phyloP scores from a whole-genome alignment of 1,140 invertebrate species.

The Centruroides sculpturatus region DNA sequence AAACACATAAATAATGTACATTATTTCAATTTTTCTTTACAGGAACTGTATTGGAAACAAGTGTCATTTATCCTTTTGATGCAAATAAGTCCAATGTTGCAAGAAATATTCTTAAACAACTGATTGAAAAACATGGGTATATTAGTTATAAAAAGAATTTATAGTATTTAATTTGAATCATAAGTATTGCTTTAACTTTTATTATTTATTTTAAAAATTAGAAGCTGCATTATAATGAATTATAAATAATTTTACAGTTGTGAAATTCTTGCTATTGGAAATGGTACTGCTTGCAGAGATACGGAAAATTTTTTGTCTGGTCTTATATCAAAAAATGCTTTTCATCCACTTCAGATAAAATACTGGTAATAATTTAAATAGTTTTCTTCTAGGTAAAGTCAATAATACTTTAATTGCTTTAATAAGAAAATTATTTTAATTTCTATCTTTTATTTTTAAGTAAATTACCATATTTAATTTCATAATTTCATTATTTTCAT shows the following conservation, averaged over 20 bases:
- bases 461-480: too few species aligned
- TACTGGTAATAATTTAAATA: slow-evolving; percentile 34
- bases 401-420: too few species aligned
- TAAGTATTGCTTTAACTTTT: too few species aligned
- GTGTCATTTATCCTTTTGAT: not conserved
- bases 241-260: slow-evolving; percentile 30
- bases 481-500: too few species aligned
- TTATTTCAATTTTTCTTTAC: not conserved
- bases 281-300: slow-evolving; percentile 73
- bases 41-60: not conserved
- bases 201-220: too few species aligned
- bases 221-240: too few species aligned
- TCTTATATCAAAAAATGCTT: slow-evolving; percentile 40
- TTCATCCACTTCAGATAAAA: slow-evolving; percentile 40
- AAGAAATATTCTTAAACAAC: not conserved
- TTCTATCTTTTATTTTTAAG: too few species aligned
- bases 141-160: not conserved
- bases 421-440: too few species aligned
- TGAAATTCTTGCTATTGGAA: slow-evolving; percentile 64
- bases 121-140: not conserved
- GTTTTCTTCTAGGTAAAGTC: too few species aligned
- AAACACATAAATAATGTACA: too few species aligned
- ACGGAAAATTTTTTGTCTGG: slow-evolving; percentile 57
- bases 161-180: not conserved
- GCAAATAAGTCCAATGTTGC: not conserved